Percentiles rank a stretch among this genome's conserved stretches.
Evolutionary conservation across 1,140 invertebrate species (phyloP).

Genomic region (Schmidtea mediterranea): DNA sequence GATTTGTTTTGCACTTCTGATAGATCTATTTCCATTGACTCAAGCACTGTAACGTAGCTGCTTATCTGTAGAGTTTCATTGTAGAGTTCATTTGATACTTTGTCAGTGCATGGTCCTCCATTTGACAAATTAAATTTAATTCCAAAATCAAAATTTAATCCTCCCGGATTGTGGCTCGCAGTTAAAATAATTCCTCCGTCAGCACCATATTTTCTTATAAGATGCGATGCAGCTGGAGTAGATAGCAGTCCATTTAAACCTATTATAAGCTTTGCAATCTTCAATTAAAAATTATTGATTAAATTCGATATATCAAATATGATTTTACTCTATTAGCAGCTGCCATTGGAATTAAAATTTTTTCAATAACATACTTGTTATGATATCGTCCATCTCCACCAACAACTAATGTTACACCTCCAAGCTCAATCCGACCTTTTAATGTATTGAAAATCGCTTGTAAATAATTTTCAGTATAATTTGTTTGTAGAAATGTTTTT

Average conservation of each 20-base stretch:
- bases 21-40: constrained; percentile 43
- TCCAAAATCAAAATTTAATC: constrained; percentile 81
- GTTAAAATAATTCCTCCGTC: constrained; percentile 79
- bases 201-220: constrained; percentile 61
- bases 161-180: constrained; percentile 93
- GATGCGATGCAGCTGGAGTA: constrained; percentile 71
- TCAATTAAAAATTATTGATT: no score
- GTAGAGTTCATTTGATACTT: constrained; percentile 61
- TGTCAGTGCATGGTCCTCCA: constrained; percentile 75
- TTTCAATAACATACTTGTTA: constrained; percentile 49
- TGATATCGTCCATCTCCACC: constrained; percentile 88
- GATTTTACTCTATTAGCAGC: constrained; percentile 54
- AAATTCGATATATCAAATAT: no score
- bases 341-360: constrained; percentile 54
- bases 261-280: constrained; percentile 41
- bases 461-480: constrained; percentile 94
- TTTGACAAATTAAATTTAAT: constrained; percentile 93
- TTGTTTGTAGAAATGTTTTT: constrained; percentile 45
- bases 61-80: constrained; percentile 47
- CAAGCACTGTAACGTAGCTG: constrained; percentile 48
- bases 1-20: constrained; percentile 7
- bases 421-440: constrained; percentile 21
- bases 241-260: constrained; percentile 78
- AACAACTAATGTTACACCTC: constrained; percentile 46
- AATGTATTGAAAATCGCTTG: constrained; percentile 50